These are phyloP conservation scores for Hoplostethus atlanticus DNA, from an alignment of 2,797 vertebrate species.

Conservation along the genomic window DNA sequence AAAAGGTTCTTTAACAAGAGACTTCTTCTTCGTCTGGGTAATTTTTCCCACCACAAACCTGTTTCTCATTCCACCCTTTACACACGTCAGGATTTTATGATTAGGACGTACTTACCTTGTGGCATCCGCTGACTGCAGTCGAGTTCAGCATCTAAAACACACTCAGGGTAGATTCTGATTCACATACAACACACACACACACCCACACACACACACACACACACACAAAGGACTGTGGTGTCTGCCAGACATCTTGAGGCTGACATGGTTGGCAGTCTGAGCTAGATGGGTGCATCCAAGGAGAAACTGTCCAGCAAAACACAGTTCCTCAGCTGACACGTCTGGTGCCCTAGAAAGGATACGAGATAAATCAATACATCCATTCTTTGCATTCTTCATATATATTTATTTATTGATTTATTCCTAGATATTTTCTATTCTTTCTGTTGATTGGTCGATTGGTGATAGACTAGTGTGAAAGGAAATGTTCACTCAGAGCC, in stretches of 20 bases:
- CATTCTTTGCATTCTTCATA: background rate
- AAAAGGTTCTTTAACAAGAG: too few species aligned
- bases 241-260: slow-evolving; percentile 53
- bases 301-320: slow-evolving; percentile 46
- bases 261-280: slow-evolving; percentile 55
- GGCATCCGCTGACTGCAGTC: background rate
- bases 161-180: slow-evolving; percentile 21
- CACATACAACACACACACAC: background rate
- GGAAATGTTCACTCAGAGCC: too few species aligned
- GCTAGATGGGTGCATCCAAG: slow-evolving; percentile 56
- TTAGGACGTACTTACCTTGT: background rate
- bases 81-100: background rate
- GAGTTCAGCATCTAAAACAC: slow-evolving; percentile 13
- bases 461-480: too few species aligned
- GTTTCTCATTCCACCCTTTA: background rate
- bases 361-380: slow-evolving; percentile 1
- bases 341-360: slow-evolving; percentile 6
- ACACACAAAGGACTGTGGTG: slow-evolving; percentile 24
- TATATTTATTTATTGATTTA: background rate
- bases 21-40: background rate
- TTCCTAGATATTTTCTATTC: background rate
- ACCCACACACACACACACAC: background rate
- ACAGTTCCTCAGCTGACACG: slow-evolving; percentile 32
- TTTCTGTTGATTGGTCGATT: too few species aligned
- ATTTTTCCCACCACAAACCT: background rate